Percentiles rank a stretch among this genome's conserved stretches.
These are phyloP conservation scores for Mantis religiosa DNA, from an alignment of 2,888 invertebrate species.

Conservation along the genomic window DNA sequence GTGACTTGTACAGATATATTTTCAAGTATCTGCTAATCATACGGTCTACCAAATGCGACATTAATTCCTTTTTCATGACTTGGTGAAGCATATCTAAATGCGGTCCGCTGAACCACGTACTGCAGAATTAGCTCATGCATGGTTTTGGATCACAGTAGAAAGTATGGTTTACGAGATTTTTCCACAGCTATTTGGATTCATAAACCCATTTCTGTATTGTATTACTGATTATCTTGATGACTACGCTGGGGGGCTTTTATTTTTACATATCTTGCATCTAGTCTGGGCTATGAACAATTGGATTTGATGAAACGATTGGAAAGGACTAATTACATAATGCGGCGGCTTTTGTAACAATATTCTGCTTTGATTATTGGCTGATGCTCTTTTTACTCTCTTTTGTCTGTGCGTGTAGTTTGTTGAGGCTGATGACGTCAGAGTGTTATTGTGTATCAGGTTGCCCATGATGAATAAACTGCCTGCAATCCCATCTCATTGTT, in stretches of 20 bases:
- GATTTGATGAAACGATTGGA: neutral
- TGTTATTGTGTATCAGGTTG: neutral
- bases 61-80: too few species aligned
- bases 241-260: neutral
- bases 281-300: neutral
- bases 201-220: neutral
- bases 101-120: too few species aligned
- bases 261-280: neutral
- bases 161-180: neutral
- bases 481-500: neutral
- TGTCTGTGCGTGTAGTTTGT: neutral
- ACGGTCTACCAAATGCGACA: too few species aligned
- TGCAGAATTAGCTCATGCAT: neutral
- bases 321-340: neutral
- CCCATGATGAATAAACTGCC: neutral
- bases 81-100: too few species aligned
- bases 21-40: too few species aligned
- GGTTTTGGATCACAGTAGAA: neutral
- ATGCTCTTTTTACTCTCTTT: neutral
- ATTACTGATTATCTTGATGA: neutral
- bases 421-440: neutral
- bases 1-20: too few species aligned
- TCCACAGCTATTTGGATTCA: neutral
- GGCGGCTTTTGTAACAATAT: neutral
- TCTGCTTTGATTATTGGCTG: neutral